A percentile compares a stretch with the other conserved stretches of the same genome.
Conservation (phyloP, 2,797 vertebrate genomes). For the Zenarchopterus dispar region DNA sequence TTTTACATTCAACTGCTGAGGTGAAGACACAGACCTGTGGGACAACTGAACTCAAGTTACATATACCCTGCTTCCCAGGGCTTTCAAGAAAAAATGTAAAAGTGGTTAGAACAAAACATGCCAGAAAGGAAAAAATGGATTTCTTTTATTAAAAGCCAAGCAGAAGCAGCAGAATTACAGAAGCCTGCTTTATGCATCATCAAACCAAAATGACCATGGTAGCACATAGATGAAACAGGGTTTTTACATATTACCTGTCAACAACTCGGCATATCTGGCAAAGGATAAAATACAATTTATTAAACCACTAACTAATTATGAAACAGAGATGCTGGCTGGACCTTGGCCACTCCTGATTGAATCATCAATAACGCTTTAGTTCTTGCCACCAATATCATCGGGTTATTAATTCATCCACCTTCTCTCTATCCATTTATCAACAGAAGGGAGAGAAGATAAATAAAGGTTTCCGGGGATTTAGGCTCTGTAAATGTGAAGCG, state of each 20-base stretch:
- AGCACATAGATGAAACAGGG: slow-evolving; percentile 42
- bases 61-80: slow-evolving; percentile 15
- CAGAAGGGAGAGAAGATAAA: slow-evolving; percentile 60
- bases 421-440: slow-evolving; percentile 68
- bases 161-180: slow-evolving; percentile 21
- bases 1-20: slow-evolving; percentile 22
- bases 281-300: slow-evolving; percentile 53
- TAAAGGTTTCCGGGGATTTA: slow-evolving; percentile 47
- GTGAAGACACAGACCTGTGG: slow-evolving; percentile 21
- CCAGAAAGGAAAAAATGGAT: slow-evolving; percentile 6
- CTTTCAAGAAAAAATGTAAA: slow-evolving; percentile 45
- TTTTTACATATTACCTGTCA: slow-evolving; percentile 52
- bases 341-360: slow-evolving; percentile 61
- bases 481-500: slow-evolving; percentile 25
- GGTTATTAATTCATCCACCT: slow-evolving; percentile 71
- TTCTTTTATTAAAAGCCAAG: slow-evolving; percentile 31
- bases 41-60: slow-evolving; percentile 21
- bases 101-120: slow-evolving; percentile 28
- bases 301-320: slow-evolving; percentile 65
- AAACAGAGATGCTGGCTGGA: slow-evolving; percentile 46
- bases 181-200: slow-evolving; percentile 25
- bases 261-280: slow-evolving; percentile 37
- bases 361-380: slow-evolving; percentile 78
- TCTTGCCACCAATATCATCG: slow-evolving; percentile 57
- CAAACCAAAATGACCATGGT: slow-evolving; percentile 29